Percentiles rank a stretch among this genome's conserved stretches.
Conservation (phyloP, 2,113 vertebrate genomes). For the Amphiprion ocellaris region DNA sequence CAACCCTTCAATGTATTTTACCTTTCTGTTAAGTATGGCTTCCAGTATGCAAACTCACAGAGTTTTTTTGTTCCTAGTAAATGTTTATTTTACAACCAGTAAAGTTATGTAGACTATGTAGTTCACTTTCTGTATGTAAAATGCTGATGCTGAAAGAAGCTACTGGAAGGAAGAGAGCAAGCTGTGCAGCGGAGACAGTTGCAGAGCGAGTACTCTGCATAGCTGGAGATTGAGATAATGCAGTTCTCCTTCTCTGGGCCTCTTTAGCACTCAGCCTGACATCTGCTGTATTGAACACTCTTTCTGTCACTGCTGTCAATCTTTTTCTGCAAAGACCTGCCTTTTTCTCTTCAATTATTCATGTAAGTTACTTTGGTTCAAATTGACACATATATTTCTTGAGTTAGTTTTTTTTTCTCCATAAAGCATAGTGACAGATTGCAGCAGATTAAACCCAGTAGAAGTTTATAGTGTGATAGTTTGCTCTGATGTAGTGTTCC, state of each 20-base stretch:
- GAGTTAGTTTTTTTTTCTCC: not conserved
- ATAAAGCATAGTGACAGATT: slow-evolving; percentile 2
- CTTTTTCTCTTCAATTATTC: slow-evolving; percentile 38
- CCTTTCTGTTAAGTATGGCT: not conserved
- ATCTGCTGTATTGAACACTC: slow-evolving; percentile 74
- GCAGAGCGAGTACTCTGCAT: slow-evolving; percentile 60
- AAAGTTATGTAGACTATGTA: not conserved
- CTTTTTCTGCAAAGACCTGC: slow-evolving; percentile 45
- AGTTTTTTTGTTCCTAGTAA: not conserved
- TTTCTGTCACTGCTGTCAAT: slow-evolving; percentile 59
- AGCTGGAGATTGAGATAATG: slow-evolving; percentile 83
- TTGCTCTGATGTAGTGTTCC: slow-evolving; percentile 29
- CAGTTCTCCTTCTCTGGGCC: slow-evolving; percentile 78
- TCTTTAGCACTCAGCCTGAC: slow-evolving; percentile 73
- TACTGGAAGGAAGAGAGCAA: slow-evolving; percentile 8
- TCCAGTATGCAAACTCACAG: not conserved
- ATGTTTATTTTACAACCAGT: not conserved
- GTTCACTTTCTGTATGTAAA: not conserved
- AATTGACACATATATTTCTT: not conserved
- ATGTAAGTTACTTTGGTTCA: slow-evolving; percentile 29
- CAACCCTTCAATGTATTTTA: not conserved
- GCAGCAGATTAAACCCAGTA: slow-evolving; percentile 6
- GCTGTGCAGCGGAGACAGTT: slow-evolving; percentile 22
- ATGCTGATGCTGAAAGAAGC: not conserved
- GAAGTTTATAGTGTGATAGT: slow-evolving; percentile 28